These are phyloP conservation scores for Peribatodes rhomboidaria DNA, from an alignment of 2,888 invertebrate species.

Conservation along the genomic window DNA sequence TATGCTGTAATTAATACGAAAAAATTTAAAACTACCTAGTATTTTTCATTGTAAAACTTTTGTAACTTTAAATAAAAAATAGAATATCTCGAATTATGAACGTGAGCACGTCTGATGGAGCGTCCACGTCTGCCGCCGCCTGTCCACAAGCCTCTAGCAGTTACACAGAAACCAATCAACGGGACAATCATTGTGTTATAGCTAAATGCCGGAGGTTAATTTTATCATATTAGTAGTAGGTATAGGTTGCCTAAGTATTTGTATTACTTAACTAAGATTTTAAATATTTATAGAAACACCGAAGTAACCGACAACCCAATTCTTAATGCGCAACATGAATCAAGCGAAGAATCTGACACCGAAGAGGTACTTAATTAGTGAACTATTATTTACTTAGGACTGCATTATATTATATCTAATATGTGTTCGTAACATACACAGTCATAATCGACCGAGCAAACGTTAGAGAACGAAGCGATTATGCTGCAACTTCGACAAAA, in stretches of 20 bases:
- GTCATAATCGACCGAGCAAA: too few relatives aligned
- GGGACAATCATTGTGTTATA: slow-evolving; percentile 63
- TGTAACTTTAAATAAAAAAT: too few relatives aligned
- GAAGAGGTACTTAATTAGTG: slow-evolving; percentile 62
- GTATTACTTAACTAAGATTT: neutral
- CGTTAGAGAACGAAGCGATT: too few relatives aligned
- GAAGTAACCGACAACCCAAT: slow-evolving; percentile 44
- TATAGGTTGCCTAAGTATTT: neutral
- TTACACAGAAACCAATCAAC: slow-evolving; percentile 46
- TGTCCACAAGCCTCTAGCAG: slow-evolving; percentile 44
- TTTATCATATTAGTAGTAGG: too few relatives aligned
- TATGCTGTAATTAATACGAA: too few relatives aligned
- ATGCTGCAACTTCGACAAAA: too few relatives aligned
- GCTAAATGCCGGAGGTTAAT: slow-evolving; percentile 65
- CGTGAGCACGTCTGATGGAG: slow-evolving; percentile 46
- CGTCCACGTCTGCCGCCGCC: slow-evolving; percentile 44
- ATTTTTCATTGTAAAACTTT: too few relatives aligned
- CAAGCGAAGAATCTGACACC: slow-evolving; percentile 66
- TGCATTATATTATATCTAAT: too few relatives aligned
- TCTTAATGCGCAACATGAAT: slow-evolving; percentile 57
- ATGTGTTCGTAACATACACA: too few relatives aligned
- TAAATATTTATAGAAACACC: slow-evolving; percentile 52
- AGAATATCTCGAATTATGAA: slow-evolving; percentile 40
- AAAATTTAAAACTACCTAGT: too few relatives aligned
- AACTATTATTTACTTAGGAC: neutral